Evolutionary conservation across 1,140 invertebrate species (phyloP), one percentile per base, ranked within the genome.

Genomic region (Heliconius hermathena): DNA sequence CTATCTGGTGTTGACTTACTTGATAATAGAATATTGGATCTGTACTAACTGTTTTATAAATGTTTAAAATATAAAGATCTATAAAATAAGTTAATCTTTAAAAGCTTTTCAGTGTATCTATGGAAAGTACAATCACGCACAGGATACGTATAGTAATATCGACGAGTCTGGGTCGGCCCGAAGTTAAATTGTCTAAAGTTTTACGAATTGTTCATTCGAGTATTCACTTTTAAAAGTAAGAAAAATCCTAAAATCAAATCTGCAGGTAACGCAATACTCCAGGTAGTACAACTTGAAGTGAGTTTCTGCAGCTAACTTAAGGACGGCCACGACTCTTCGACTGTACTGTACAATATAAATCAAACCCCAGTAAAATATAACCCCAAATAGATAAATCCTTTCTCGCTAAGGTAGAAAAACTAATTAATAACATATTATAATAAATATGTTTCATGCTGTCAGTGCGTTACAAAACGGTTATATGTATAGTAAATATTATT

Each of bases 31-130:
- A 66, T 66, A 66, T 66, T 66, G 60, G 60, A 66, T 66, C 60
- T 66, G 26, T 66, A 66, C 60, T 66, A 66, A 66, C 57, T 66
- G 60, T 66, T 66, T 66, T 66, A 29, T 66, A 66, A 66, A 29
- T 18, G 26, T 66, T 16, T 66, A 29, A 66, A 66, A 29, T 66
- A 66, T 66, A 60, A 60, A 60, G 60, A 66, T 26, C 60, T 66
- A 29, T 29, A 66, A 66, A 29, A 13, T 66, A 66, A 26, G 26
- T 13, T 66, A 26, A 13, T 13, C 8, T 66, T 66, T 13, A 66
- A 66, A 66, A 66, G 60, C 60, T 66, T 66, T 66, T 66, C 8
- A 22, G 26, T 16, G 3, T 26, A 66, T 66, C 60, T 66, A 66
- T 29, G 26, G 11, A 13, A 66, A 66, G 49, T 26, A 66, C 8